Conservation (phyloP, 1,140 invertebrate genomes). For the Dendrolimus punctatus region DNA sequence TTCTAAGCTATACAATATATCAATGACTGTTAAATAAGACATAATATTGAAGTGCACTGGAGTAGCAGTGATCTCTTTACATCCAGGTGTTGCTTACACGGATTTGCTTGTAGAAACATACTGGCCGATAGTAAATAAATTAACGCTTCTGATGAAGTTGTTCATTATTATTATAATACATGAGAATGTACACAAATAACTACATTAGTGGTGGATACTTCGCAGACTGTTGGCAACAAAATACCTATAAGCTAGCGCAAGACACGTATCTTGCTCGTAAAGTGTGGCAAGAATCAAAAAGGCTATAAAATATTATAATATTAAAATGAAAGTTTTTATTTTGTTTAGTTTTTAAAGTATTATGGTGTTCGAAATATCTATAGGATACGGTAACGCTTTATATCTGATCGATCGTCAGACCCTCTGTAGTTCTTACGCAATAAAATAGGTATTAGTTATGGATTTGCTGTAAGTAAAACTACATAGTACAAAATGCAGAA, state of each 20-base stretch:
- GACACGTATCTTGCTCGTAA: conserved; percentile 43
- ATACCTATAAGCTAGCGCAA: conserved; percentile 26
- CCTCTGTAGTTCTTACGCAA: no score
- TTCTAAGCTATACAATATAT: conserved; percentile 89
- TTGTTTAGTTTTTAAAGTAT: no score
- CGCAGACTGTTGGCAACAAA: conserved; percentile 64
- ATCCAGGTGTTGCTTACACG: conserved; percentile 79
- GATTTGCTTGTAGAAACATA: conserved; percentile 20
- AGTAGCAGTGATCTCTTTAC: conserved; percentile 85
- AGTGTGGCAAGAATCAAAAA: conserved; percentile 62
- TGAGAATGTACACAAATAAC: conserved; percentile 74
- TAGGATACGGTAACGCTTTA: no score
- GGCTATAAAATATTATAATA: conserved; percentile 50
- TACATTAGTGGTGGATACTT: conserved; percentile 75
- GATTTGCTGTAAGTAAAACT: no score
- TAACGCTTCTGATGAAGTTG: conserved; percentile 10
- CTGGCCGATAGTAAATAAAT: conserved; percentile 9
- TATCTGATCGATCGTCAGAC: no score
- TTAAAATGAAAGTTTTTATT: conserved; percentile 17
- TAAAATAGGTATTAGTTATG: no score
- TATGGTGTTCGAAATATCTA: no score
- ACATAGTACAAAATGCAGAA: no score
- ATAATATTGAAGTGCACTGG: conserved; percentile 79
- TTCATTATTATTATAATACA: conserved; percentile 20
- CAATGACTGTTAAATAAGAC: conserved; percentile 86